phyloP scores from a whole-genome alignment of 2,113 vertebrate species.

The Pungitius pungitius region DNA sequence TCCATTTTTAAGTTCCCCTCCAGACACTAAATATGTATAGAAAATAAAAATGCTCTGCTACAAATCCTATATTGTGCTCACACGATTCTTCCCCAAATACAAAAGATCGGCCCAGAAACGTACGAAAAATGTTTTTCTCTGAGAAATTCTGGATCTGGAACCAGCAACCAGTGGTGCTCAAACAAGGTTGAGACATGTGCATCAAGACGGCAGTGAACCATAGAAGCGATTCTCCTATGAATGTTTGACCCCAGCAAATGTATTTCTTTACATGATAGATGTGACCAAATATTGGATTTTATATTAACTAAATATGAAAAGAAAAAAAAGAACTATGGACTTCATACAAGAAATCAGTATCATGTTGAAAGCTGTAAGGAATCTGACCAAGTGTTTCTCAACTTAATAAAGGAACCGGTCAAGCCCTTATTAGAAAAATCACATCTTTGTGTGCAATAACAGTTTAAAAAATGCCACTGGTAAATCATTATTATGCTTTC shows the following conservation, averaged over 20 bases:
- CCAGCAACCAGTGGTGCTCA: background rate
- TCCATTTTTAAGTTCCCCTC: background rate
- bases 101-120: background rate
- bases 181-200: background rate
- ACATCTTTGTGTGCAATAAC: background rate
- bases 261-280: background rate
- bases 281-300: background rate
- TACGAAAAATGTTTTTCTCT: background rate
- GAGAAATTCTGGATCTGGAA: background rate
- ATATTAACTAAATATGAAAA: background rate
- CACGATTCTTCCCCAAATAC: background rate
- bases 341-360: background rate
- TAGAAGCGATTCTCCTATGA: background rate
- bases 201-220: background rate
- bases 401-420: constrained; percentile 17
- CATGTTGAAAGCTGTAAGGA: constrained; percentile 6
- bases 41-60: background rate
- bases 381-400: background rate
- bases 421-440: background rate
- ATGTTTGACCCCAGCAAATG: background rate
- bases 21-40: background rate
- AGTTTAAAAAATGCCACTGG: background rate
- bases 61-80: background rate
- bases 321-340: background rate
- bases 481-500: background rate